Evolutionary conservation across 2,888 invertebrate genomes (phyloP), one percentile per base, ranked within the genome.

Genomic region (Coenonympha glycerion): DNA sequence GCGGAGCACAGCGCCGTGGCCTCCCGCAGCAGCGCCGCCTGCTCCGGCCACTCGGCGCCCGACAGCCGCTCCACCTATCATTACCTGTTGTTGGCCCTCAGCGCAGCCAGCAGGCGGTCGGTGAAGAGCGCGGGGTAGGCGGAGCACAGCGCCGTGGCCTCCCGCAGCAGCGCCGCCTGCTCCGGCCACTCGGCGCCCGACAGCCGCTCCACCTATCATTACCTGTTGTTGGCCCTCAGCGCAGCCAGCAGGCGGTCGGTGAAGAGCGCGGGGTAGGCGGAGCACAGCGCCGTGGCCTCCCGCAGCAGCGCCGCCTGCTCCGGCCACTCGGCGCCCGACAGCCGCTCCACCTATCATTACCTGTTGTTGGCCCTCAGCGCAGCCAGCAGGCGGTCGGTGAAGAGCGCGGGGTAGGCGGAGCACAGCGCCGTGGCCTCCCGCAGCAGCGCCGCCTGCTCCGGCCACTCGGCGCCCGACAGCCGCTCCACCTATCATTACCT

Each of bases 351-450:
- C 51, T 18, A 30, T 11, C 2, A 22, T 26, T 13, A 82, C 83
- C 86, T 79, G 71, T 90, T 90, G 65, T 92, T 90, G 61, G 92
- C 91, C 18, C 92, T 78, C 51, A 94, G 91, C 59, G 93, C 93
- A 16, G 90, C 90, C 52, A 95, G 89, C 69, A 95, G 91, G 66
- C 92, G 92, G 71, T 94, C 94, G 2, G 92, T 93, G 73, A 95
- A 93, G 39, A 96, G 88, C 42, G 92, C 90, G 6, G 95, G 95
- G 83, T 92, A 93, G 42, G 92, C 91, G 68, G 93, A 92, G 72
- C 94, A 94, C 18, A 96, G 88, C 15, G 92, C 88, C 3, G 95
- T 93, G 36, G 95, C 93, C 73, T 95, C 95, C 55, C 93, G 90
- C 65, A 96, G 80, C 57, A 96, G 82, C 21, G 92, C 90, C 30